phyloP scores from a whole-genome alignment of 2,797 vertebrate genomes.

The Aeoliscus strigatus region DNA sequence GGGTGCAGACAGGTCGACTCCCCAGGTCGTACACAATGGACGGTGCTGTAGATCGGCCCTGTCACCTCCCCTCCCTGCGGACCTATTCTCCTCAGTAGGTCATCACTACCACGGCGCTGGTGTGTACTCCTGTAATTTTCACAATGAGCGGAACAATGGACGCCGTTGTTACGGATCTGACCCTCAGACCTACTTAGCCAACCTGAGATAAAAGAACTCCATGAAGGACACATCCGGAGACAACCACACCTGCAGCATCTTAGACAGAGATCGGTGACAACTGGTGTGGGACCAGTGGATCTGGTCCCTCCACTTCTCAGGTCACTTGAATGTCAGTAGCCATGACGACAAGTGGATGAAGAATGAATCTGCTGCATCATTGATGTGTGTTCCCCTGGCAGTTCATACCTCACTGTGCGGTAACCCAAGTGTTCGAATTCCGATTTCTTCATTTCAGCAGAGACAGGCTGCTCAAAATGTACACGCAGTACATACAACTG shows the following conservation, averaged over 20 bases:
- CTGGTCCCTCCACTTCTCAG: too few relatives aligned
- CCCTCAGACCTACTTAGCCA: conserved; percentile 10
- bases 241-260: not conserved
- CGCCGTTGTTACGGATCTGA: conserved; percentile 7
- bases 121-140: conserved; percentile 7
- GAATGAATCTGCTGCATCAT: conserved; percentile 7
- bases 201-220: conserved; percentile 6
- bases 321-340: too few relatives aligned
- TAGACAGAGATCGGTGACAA: too few relatives aligned
- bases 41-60: conserved; percentile 14
- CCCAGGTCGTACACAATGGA: conserved; percentile 28
- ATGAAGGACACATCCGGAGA: conserved; percentile 6
- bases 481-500: too few relatives aligned
- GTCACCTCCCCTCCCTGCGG: conserved; percentile 15
- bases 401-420: too few relatives aligned
- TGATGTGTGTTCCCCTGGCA: too few relatives aligned
- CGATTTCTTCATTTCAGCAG: too few relatives aligned
- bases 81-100: conserved; percentile 10
- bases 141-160: conserved; percentile 14
- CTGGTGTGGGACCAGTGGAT: too few relatives aligned
- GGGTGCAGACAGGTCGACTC: conserved; percentile 59
- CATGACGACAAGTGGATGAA: not conserved
- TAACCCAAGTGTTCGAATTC: too few relatives aligned
- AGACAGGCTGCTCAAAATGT: too few relatives aligned
- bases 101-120: conserved; percentile 5